Percentiles rank a stretch among this genome's conserved stretches.
Conservation (phyloP, 1,140 invertebrate genomes). For the Platyura marginata region DNA sequence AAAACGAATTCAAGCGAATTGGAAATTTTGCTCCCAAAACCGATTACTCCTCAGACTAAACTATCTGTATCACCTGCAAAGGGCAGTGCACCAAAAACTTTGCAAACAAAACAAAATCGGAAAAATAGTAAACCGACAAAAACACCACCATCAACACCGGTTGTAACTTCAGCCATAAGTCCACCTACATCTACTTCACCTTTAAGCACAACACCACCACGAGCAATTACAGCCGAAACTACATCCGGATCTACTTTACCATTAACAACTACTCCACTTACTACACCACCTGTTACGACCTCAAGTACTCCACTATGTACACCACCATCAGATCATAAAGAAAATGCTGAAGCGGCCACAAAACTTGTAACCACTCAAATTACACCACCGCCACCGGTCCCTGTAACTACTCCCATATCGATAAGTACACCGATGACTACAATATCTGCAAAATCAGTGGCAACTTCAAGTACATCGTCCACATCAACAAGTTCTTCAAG, state of each 20-base stretch:
- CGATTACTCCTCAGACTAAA: too few species aligned
- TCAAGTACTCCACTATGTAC: too few species aligned
- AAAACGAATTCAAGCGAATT: too few species aligned
- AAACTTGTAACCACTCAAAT: background rate
- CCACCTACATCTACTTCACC: too few species aligned
- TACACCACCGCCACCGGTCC: background rate
- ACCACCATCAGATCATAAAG: too few species aligned
- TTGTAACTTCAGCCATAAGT: too few species aligned
- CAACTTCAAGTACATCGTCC: background rate
- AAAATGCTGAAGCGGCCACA: background rate
- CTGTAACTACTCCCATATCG: background rate
- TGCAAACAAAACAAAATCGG: too few species aligned
- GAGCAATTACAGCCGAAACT: background rate
- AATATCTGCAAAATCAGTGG: background rate
- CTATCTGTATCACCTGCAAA: too few species aligned
- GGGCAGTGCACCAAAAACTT: too few species aligned
- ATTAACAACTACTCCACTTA: background rate
- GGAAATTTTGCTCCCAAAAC: too few species aligned
- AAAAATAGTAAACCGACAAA: too few species aligned
- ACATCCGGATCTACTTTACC: background rate
- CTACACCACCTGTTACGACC: background rate
- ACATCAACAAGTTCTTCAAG: background rate
- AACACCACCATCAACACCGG: too few species aligned
- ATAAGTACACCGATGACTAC: background rate
- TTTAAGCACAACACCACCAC: background rate